These are phyloP conservation scores for Mustela lutreola DNA, from an alignment of 2,113 vertebrate genomes.

Conservation along the genomic window DNA sequence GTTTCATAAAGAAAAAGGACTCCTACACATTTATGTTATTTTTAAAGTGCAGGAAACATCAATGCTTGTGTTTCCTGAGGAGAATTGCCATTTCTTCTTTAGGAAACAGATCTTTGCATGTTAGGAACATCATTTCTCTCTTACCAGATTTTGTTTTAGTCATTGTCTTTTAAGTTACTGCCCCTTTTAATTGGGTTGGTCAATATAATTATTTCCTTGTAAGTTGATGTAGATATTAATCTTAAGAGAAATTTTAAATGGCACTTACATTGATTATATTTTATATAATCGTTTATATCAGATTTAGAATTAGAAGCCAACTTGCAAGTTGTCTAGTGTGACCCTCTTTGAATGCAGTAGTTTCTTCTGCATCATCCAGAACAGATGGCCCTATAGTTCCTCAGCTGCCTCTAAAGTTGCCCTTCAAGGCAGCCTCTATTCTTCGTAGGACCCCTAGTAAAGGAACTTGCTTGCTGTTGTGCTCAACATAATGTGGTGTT, in stretches of 20 bases:
- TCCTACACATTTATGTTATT: constrained; percentile 64
- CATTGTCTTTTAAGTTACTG: constrained; percentile 33
- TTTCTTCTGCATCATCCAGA: constrained; percentile 36
- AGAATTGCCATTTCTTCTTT: constrained; percentile 62
- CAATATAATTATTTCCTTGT: not conserved
- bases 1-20: constrained; percentile 64
- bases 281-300: not conserved
- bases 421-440: constrained; percentile 35
- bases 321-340: constrained; percentile 3
- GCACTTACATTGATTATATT: not conserved
- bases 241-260: constrained; percentile 28
- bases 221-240: not conserved
- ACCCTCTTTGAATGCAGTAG: not conserved
- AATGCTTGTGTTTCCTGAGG: constrained; percentile 74
- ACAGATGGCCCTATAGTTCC: constrained; percentile 57
- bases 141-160: constrained; percentile 44
- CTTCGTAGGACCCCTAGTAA: not conserved
- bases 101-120: constrained; percentile 3
- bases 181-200: not conserved
- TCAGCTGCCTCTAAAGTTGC: not conserved
- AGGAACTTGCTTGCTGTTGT: constrained; percentile 25
- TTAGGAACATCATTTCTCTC: not conserved
- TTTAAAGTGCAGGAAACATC: constrained; percentile 78
- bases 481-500: not conserved
- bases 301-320: constrained; percentile 46